Conservation (phyloP, 2,113 vertebrate genomes). For the Pao palembangensis region DNA sequence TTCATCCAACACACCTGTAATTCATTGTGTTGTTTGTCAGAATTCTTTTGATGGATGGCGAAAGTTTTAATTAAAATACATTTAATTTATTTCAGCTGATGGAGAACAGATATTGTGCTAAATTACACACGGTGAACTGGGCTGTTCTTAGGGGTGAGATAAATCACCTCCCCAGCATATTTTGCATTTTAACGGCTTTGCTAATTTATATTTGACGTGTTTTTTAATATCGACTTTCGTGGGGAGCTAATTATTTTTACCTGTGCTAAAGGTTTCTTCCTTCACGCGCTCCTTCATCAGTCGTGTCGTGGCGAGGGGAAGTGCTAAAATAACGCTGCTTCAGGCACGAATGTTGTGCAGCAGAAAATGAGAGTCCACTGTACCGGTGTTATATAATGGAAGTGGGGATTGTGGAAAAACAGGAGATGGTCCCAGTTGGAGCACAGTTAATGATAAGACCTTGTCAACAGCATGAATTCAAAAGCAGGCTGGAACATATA, state of each 20-base stretch:
- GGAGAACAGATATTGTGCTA: slow-evolving; percentile 25
- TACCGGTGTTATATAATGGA: slow-evolving; percentile 8
- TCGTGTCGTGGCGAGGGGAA: slow-evolving; percentile 23
- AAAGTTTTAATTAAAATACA: slow-evolving; percentile 48
- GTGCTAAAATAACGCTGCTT: slow-evolving; percentile 36
- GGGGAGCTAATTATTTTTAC: slow-evolving; percentile 42
- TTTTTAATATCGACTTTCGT: too few relatives aligned
- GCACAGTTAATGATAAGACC: slow-evolving; percentile 1
- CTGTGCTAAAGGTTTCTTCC: slow-evolving; percentile 33
- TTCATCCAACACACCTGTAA: slow-evolving; percentile 18
- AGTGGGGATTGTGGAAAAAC: slow-evolving; percentile 15
- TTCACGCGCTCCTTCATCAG: slow-evolving; percentile 26
- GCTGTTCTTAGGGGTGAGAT: slow-evolving; percentile 26
- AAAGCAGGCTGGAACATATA: neutral
- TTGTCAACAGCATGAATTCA: slow-evolving; percentile 6
- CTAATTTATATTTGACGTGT: slow-evolving; percentile 44
- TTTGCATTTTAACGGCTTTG: slow-evolving; percentile 28
- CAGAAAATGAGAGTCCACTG: slow-evolving; percentile 19
- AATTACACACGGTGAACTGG: slow-evolving; percentile 37
- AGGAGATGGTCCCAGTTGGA: neutral
- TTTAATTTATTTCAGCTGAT: slow-evolving; percentile 44
- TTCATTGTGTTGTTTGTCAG: slow-evolving; percentile 29
- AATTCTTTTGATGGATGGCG: slow-evolving; percentile 42
- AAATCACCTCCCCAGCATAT: slow-evolving; percentile 43
- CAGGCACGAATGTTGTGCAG: slow-evolving; percentile 22